A percentile compares a stretch with the other conserved stretches of the same genome.
These are phyloP conservation scores for Arremon brunneinucha DNA, from an alignment of 2,797 vertebrate genomes.

Conservation along the genomic window DNA sequence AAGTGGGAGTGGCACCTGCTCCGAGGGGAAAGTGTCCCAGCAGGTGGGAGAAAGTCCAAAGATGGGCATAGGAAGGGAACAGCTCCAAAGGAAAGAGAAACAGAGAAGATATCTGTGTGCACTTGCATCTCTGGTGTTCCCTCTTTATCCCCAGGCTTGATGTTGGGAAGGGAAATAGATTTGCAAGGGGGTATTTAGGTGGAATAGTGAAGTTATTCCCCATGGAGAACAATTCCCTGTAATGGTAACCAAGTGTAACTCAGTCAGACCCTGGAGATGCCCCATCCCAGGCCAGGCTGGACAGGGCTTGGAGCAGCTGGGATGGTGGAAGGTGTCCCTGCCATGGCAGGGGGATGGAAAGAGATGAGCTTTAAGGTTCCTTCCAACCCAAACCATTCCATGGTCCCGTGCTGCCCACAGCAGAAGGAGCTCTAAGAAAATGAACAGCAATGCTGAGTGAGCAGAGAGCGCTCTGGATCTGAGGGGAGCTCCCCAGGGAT, in stretches of 20 bases:
- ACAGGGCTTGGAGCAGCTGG: not conserved
- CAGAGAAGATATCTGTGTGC: not conserved
- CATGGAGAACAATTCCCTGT: not conserved
- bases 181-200: not conserved
- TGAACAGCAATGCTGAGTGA: not conserved
- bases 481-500: not conserved
- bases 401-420: not conserved
- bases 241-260: fast-evolving
- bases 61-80: not conserved
- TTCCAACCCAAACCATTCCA: not conserved
- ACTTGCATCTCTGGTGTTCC: not conserved
- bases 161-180: not conserved
- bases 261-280: not conserved
- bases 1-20: not conserved
- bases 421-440: not conserved
- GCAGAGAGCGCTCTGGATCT: not conserved
- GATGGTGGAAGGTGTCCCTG: not conserved
- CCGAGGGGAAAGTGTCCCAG: not conserved
- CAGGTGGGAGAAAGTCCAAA: not conserved
- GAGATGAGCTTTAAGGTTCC: not conserved
- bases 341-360: not conserved
- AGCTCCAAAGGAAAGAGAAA: not conserved
- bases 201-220: not conserved
- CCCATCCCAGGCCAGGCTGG: not conserved
- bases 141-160: not conserved